Evolutionary conservation across 2,888 invertebrate species (phyloP).

Genomic region (Crocallis elinguaria): DNA sequence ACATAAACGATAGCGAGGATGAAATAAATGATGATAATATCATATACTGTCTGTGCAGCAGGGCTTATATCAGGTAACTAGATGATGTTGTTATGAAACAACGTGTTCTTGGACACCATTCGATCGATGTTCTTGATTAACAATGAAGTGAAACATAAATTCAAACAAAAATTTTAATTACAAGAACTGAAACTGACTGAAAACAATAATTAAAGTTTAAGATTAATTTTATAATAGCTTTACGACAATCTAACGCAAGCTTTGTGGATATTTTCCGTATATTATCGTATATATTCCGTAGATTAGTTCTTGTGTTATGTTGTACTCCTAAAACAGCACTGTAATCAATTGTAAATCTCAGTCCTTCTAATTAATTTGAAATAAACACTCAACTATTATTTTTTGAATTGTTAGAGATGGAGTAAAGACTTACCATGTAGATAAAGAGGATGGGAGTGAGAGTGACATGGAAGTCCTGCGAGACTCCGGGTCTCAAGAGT

Average conservation of each 20-base stretch:
- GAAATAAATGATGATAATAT: conserved; percentile 77
- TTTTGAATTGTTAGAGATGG: conserved; percentile 57
- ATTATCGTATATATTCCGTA: no score
- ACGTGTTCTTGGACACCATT: background rate
- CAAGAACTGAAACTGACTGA: no score
- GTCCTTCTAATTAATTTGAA: no score
- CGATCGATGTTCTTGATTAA: background rate
- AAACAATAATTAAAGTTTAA: no score
- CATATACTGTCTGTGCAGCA: conserved; percentile 88
- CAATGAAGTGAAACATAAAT: background rate
- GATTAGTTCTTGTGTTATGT: no score
- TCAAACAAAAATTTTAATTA: background rate
- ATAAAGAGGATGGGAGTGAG: conserved; percentile 72
- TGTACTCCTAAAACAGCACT: background rate
- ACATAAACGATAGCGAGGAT: conserved; percentile 65
- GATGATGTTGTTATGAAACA: no score
- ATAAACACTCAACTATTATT: background rate
- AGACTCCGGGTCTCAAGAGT: conserved; percentile 65
- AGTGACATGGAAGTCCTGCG: conserved; percentile 66
- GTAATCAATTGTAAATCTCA: no score
- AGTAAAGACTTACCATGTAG: conserved; percentile 62
- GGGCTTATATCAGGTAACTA: conserved; percentile 87
- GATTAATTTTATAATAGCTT: no score
- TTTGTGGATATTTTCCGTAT: no score
- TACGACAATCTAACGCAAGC: no score